Evolutionary conservation across 2,113 vertebrate species (phyloP).

Genomic region (Rhadina sibilatrix): DNA sequence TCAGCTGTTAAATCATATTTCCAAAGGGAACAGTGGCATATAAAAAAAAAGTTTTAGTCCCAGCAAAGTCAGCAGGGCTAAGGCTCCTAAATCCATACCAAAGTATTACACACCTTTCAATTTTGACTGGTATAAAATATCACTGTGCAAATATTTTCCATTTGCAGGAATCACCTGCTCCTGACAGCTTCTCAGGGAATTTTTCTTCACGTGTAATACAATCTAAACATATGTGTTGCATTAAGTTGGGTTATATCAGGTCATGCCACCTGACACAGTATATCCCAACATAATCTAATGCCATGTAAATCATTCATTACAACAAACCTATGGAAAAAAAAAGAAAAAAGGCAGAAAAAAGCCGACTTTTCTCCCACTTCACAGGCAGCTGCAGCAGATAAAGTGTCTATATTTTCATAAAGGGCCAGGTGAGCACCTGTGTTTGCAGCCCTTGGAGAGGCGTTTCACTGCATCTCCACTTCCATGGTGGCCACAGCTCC

Average conservation of each 20-base stretch:
- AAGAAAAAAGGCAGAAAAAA: background rate
- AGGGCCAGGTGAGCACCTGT: slow-evolving; percentile 52
- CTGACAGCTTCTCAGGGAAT: slow-evolving; percentile 70
- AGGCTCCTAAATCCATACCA: background rate
- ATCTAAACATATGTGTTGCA: slow-evolving; percentile 77
- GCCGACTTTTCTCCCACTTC: slow-evolving; percentile 4
- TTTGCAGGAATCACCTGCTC: slow-evolving; percentile 80
- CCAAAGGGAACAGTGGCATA: background rate
- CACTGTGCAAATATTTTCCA: slow-evolving; percentile 73
- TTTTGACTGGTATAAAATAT: slow-evolving; percentile 65
- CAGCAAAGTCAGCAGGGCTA: background rate
- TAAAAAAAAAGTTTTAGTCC: background rate
- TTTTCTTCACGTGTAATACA: slow-evolving; percentile 70
- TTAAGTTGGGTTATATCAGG: slow-evolving; percentile 81
- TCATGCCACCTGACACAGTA: slow-evolving; percentile 77
- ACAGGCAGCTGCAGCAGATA: slow-evolving; percentile 74
- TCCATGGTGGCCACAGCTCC: background rate
- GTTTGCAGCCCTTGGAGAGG: too few relatives aligned
- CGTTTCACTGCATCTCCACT: slow-evolving; percentile 39
- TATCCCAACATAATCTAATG: slow-evolving; percentile 72
- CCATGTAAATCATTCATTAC: slow-evolving; percentile 69
- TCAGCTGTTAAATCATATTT: slow-evolving; percentile 1
- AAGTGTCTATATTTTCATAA: slow-evolving; percentile 54
- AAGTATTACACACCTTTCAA: slow-evolving; percentile 48
- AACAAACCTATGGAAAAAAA: slow-evolving; percentile 64